These are phyloP conservation scores for Nomada fucata DNA, from an alignment of 2,888 invertebrate species.

Conservation along the genomic window DNA sequence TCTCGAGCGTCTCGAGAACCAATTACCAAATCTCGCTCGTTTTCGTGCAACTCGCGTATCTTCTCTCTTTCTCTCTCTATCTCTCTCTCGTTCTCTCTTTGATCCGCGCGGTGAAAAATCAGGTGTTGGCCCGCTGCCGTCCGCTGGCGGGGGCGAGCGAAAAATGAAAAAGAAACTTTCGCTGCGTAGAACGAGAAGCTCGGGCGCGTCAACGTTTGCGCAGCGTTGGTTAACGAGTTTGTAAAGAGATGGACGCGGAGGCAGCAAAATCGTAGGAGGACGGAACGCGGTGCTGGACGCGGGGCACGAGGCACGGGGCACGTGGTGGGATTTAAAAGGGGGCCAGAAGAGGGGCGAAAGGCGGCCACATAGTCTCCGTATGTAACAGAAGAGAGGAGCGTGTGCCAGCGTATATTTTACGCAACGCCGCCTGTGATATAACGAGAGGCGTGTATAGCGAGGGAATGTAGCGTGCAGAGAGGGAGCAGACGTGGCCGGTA, in stretches of 20 bases:
- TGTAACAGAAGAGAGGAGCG: constrained; percentile 59
- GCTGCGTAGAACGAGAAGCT: constrained; percentile 61
- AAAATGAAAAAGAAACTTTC: constrained; percentile 70
- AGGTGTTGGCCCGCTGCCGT: background rate
- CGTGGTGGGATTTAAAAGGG: constrained; percentile 57
- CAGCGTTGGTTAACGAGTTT: constrained; percentile 52
- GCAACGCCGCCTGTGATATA: constrained; percentile 76
- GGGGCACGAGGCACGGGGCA: constrained; percentile 31
- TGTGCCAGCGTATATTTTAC: constrained; percentile 72
- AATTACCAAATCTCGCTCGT: background rate
- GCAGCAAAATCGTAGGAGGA: constrained; percentile 35
- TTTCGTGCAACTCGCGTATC: too few species aligned
- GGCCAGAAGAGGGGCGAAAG: constrained; percentile 72
- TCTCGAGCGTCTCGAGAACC: background rate
- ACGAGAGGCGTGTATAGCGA: constrained; percentile 46
- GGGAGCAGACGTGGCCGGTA: background rate
- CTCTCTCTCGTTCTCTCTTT: too few species aligned
- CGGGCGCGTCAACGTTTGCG: constrained; percentile 32
- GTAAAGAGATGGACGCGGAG: constrained; percentile 43
- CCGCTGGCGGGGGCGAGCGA: constrained; percentile 5
- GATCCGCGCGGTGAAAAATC: constrained; percentile 11
- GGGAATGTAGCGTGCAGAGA: constrained; percentile 4
- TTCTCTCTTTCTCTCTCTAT: too few species aligned
- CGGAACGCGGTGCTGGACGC: constrained; percentile 4
- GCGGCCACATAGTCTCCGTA: constrained; percentile 70